Conservation (phyloP, 37 sponge, comb jelly and placozoan species). For the Halichondria panicea region DNA sequence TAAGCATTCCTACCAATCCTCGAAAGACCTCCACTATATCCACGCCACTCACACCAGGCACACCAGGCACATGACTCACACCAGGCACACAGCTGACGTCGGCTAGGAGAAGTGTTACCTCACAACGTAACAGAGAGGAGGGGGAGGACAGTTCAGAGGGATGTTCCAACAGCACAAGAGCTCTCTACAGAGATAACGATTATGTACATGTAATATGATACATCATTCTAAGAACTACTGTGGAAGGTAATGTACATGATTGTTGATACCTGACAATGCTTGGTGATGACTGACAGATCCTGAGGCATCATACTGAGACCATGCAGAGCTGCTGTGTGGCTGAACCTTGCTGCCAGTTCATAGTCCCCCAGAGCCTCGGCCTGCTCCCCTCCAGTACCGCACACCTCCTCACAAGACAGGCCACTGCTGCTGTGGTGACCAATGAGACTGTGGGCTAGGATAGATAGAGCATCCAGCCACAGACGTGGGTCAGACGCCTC, state of each 20-base stretch:
- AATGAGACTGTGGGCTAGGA: conserved; percentile 22
- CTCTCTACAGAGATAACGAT: neutral
- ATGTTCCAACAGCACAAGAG: conserved; percentile 15
- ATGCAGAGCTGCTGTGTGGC: conserved; percentile 14
- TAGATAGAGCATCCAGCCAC: conserved; percentile 31
- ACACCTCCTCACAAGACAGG: neutral
- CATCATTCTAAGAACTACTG: neutral
- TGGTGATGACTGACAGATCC: neutral
- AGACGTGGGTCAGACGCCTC: conserved; percentile 16
- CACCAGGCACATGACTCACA: neutral
- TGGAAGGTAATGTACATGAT: neutral
- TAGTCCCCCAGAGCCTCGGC: conserved; percentile 26
- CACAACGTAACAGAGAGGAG: neutral
- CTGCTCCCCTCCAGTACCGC: conserved; percentile 17
- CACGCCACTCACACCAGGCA: neutral
- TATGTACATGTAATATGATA: neutral
- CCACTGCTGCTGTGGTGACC: neutral
- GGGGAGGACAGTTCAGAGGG: conserved; percentile 14
- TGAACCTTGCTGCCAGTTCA: conserved; percentile 33
- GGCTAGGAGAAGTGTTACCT: conserved; percentile 32
- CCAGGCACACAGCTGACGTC: conserved; percentile 30
- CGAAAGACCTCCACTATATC: conserved; percentile 24
- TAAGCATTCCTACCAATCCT: conserved; percentile 10
- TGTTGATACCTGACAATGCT: conserved; percentile 15
- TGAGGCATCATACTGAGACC: conserved; percentile 15